phyloP scores from a whole-genome alignment of 2,888 invertebrate genomes.

The Xanthorhoe spadicearia region DNA sequence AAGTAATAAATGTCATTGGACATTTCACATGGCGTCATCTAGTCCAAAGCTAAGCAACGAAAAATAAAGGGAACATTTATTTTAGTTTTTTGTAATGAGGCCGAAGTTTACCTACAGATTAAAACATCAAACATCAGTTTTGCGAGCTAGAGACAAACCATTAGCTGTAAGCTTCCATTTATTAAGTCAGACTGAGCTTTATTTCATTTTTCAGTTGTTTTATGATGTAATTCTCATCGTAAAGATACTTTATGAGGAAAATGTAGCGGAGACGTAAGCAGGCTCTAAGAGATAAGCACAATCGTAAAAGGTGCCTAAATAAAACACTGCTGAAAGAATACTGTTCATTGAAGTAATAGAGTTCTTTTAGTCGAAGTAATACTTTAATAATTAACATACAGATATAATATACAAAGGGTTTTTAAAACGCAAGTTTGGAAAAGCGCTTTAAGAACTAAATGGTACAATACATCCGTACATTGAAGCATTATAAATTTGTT shows the following conservation, averaged over 20 bases:
- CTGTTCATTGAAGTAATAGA: neutral
- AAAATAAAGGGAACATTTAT: too few relatives aligned
- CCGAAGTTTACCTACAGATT: neutral
- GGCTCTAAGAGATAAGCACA: slow-evolving; percentile 1
- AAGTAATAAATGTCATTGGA: too few relatives aligned
- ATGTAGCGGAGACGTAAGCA: slow-evolving; percentile 3
- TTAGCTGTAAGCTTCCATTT: neutral
- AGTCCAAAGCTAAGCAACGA: too few relatives aligned
- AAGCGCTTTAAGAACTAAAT: too few relatives aligned
- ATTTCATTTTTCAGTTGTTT: slow-evolving; percentile 6
- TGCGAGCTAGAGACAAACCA: neutral
- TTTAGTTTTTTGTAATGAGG: too few relatives aligned
- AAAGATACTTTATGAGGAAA: neutral
- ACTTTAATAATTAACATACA: neutral
- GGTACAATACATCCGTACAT: too few relatives aligned
- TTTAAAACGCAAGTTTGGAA: too few relatives aligned
- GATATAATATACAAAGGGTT: too few relatives aligned
- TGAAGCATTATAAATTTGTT: too few relatives aligned
- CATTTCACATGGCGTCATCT: too few relatives aligned
- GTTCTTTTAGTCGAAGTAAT: neutral
- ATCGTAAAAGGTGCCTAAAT: slow-evolving; percentile 15
- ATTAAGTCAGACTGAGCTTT: slow-evolving; percentile 2
- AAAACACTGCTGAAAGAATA: slow-evolving; percentile 9
- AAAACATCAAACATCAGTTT: neutral
- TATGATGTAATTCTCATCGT: slow-evolving; percentile 5